phyloP scores from a whole-genome alignment of 2,888 invertebrate species.

The Torymus aiolomorphi region DNA sequence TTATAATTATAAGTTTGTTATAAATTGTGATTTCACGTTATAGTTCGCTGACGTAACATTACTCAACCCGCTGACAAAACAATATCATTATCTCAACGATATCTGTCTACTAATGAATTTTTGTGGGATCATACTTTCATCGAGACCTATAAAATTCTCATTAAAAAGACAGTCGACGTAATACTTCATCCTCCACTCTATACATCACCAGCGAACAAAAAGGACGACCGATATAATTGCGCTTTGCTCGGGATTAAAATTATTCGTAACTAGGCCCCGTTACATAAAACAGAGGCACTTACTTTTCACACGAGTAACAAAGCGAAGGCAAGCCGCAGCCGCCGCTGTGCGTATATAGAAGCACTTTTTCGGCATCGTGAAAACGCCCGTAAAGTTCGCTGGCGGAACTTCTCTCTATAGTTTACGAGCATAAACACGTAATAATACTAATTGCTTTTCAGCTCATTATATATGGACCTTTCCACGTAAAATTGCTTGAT shows the following conservation, averaged over 20 bases:
- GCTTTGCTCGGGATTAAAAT: constrained; percentile 42
- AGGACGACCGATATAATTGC: constrained; percentile 29
- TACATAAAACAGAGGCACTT: constrained; percentile 41
- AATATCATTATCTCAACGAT: too few relatives aligned
- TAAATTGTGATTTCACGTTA: too few relatives aligned
- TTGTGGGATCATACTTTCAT: not conserved
- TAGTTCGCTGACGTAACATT: too few relatives aligned
- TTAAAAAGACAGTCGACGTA: too few relatives aligned
- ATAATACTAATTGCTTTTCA: constrained; percentile 41
- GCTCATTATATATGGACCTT: not conserved
- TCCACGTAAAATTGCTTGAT: not conserved
- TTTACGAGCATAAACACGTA: constrained; percentile 49
- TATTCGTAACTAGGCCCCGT: constrained; percentile 27
- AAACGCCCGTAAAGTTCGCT: constrained; percentile 41
- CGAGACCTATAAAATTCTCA: not conserved
- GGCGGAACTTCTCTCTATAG: constrained; percentile 27
- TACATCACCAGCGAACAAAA: constrained; percentile 8
- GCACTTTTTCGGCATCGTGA: constrained; percentile 42
- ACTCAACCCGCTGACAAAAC: too few relatives aligned
- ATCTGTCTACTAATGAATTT: too few relatives aligned
- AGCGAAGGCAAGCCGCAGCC: constrained; percentile 23
- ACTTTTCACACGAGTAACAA: constrained; percentile 11
- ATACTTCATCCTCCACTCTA: too few relatives aligned
- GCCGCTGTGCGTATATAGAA: not conserved
- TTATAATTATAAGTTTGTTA: too few relatives aligned